Evolutionary conservation across 2,888 invertebrate species (phyloP).

Genomic region (Ashinkailepas kermadecensis): DNA sequence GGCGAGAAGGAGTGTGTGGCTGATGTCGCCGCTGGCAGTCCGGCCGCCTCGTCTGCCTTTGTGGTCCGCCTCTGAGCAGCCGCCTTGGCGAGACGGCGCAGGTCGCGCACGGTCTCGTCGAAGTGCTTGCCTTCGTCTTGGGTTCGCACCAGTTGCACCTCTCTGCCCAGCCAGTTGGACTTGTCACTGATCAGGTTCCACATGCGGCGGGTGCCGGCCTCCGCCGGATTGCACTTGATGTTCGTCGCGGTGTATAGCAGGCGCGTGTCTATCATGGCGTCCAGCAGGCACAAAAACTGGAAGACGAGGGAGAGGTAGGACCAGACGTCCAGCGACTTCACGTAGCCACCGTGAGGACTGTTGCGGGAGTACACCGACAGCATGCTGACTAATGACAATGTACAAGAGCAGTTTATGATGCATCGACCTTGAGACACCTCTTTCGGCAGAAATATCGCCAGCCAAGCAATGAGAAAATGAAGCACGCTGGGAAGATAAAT

Average conservation of each 20-base stretch:
- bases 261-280: neutral
- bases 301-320: neutral
- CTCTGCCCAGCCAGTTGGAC: neutral
- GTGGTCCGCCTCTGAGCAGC: neutral
- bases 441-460: neutral
- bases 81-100: neutral
- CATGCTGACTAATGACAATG: neutral
- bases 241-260: neutral
- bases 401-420: neutral
- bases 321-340: slow-evolving; percentile 1
- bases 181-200: neutral
- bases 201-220: neutral
- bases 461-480: neutral
- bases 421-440: neutral
- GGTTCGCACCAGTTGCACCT: neutral
- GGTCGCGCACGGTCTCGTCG: neutral
- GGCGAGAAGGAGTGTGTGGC: no score
- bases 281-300: neutral
- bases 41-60: neutral
- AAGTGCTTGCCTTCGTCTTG: neutral
- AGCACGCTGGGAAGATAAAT: neutral
- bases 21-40: no score
- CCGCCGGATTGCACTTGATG: neutral
- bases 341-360: slow-evolving; percentile 1
- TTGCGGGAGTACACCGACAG: neutral